phyloP scores from a whole-genome alignment of 2,797 vertebrate genomes.

The Chloroceryle amazona region DNA sequence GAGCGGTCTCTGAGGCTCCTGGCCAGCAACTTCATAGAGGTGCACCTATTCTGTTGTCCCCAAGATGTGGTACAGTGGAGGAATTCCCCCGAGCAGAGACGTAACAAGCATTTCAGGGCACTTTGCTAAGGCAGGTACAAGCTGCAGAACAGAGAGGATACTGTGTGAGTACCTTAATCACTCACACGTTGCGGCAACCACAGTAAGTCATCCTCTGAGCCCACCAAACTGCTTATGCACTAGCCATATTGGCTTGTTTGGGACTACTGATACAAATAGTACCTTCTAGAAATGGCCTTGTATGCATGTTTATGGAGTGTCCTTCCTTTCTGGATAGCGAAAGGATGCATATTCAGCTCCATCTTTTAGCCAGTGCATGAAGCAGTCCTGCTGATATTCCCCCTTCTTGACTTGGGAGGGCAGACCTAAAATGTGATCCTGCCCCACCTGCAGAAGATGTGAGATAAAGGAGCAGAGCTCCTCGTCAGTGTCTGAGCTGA shows the following conservation, averaged over 20 bases:
- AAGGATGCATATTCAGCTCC: neutral
- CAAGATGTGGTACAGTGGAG: neutral
- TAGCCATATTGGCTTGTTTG: neutral
- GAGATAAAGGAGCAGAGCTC: neutral
- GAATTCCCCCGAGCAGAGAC: neutral
- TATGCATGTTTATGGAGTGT: neutral
- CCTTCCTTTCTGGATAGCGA: neutral
- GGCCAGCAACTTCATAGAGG: neutral
- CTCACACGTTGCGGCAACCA: neutral
- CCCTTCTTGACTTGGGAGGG: neutral
- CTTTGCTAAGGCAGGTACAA: neutral
- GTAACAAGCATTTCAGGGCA: neutral
- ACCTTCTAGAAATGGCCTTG: neutral
- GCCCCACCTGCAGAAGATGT: neutral
- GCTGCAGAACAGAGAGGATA: neutral
- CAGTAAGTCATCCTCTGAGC: neutral
- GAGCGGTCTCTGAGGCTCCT: neutral
- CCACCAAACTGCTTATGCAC: neutral
- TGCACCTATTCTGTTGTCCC: neutral
- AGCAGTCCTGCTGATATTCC: neutral
- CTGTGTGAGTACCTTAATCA: neutral
- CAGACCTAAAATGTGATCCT: neutral
- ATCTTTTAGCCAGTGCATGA: neutral
- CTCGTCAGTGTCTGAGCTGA: neutral
- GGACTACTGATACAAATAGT: neutral